Evolutionary conservation across 2,888 invertebrate genomes (phyloP), one percentile per base, ranked within the genome.

Genomic region (Actias luna): DNA sequence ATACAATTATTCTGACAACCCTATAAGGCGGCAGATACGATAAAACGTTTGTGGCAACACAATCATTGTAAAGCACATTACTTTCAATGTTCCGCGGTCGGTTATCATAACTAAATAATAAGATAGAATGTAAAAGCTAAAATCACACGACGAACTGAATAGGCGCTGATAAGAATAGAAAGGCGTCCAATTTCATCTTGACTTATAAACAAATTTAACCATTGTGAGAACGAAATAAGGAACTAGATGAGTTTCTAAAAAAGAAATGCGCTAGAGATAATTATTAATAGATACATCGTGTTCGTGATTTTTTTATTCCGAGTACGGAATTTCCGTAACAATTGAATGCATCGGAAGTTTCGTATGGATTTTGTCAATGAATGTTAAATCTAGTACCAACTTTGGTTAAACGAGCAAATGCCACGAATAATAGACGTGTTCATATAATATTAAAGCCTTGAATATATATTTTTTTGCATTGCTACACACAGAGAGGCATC

Each of bases 81-180:
- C 60, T 61, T 64, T 65, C 60, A 65, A 63, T 62, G 58, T 59
- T 46, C 62, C 63, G 67, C 73, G 64, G 66, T 65, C 29, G 55
- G 55, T 55, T 55, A 55, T 55, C 55, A 65, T 64, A 74, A 72
- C 70, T 74, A 63, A 67, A 67, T 65, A 50, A 50, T 50, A 66
- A 67, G 65, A 62, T 62, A 65, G 67, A 73, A 68, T 67, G 63
- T 65, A 67, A 65, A 66, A 72, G 64, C 64, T 52, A 50, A 39
- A 59, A 55, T 29, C 60, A 58, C 50, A 52, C 52, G 33, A 61
- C 57, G 42, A 39, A 57, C 59, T 62, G 63, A 58, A 58, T 27
- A 50, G 55, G 27, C n/a, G 42, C 52, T 70, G 77, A 76, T 76
- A 77, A 74, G 71, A 76, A 72, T 72, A 74, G 76, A 76, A 76